Base-by-base conservation (phyloP, 2,113 vertebrate species). In the Colaptes auratus region DNA sequence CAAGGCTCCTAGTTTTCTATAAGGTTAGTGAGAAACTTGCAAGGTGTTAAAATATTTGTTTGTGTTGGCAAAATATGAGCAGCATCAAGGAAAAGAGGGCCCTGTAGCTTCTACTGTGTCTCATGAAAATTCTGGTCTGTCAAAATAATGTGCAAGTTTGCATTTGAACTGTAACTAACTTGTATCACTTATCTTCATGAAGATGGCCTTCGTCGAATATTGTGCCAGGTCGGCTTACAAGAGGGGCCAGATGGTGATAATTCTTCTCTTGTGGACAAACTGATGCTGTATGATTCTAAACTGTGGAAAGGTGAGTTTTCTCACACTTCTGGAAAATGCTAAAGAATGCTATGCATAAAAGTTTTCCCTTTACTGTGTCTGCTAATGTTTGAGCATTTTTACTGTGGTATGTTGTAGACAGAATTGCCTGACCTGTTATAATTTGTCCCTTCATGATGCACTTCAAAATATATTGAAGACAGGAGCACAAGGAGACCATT, bases 251-350 rank as follows among this genome's bases (percentile, higher is more conserved):
- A 98, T 77, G 98, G 98, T 80, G 99, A 99, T 90, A 98, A 98
- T 96, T 99, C 98, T 73, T 99, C 99, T 15, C 97, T 99, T 78
- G 98, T 99, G 19, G 98, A 99, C 94, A 98, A 98, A 35, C 88
- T 99, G 80, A 99, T 99, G 99, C 98, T 99, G 16, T 98, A 96
- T 66, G 99, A 99, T 98, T 99, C 99, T 74, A 99, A 99, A 95
- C 98, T 99, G 91, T 99, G 99, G 99, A 99, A 99, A 99, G 99
- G 99, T 99, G 79, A 96, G 70, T 95, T 83, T 88, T 84, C 24
- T 42, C 15, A 21, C 3, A 56, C 35, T 78, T 85, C 16, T 61
- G 33, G 48, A 72, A 87, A 50, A 65, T 65, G 8, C 27, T 86
- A 11, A 35, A 71, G 42, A 79, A 14, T 56, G 16, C n/a, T 63